Evolutionary conservation across 2,113 vertebrate genomes (phyloP), one percentile per base, ranked within the genome.

Genomic region (Entosphenus tridentatus): DNA sequence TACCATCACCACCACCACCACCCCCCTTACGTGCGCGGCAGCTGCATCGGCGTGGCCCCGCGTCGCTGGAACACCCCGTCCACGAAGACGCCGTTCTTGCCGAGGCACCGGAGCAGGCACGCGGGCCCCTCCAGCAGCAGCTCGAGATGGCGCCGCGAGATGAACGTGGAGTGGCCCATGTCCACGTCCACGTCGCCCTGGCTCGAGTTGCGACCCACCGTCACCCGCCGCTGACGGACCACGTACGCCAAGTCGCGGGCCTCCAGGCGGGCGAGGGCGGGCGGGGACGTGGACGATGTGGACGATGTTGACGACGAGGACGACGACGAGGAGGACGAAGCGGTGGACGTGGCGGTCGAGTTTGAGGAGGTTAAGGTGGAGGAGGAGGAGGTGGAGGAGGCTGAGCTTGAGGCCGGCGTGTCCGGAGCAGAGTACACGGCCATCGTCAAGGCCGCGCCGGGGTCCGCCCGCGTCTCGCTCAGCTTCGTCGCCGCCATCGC

Each of bases 91-190:
- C 88, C 88, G 76, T 92, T 92, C 80, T 92, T 92, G 73, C 88
- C 88, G 57, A 89, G 79, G 71, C 88, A 92, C 71, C 86, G 85
- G 69, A 92, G 79, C 69, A 82, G 86, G 77, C 90, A 92, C 59
- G 83, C 82, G 70, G 84, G 82, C 73, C 89, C 87, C 73, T 88
- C 85, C 80, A 91, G 89, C 75, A 72, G 79, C 73, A 95, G 81
- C 81, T 95, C 87, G 78, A 96, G 80, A 83, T 95, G 91, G 72
- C 89, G 83, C 76, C 88, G 81, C 17, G 91, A 96, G 75, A 95
- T 89, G 80, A 96, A 96, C 78, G 88, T 93, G 70, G 89, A 95
- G 80, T 87, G 89, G 69, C 91, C 91, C 90, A 95, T 93, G 80
- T 86, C 88, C 73, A 96, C 86, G 75, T 96, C 91, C 83, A 95